These are phyloP conservation scores for Onychostruthus taczanowskii DNA, from an alignment of 2,113 vertebrate genomes.

Conservation along the genomic window DNA sequence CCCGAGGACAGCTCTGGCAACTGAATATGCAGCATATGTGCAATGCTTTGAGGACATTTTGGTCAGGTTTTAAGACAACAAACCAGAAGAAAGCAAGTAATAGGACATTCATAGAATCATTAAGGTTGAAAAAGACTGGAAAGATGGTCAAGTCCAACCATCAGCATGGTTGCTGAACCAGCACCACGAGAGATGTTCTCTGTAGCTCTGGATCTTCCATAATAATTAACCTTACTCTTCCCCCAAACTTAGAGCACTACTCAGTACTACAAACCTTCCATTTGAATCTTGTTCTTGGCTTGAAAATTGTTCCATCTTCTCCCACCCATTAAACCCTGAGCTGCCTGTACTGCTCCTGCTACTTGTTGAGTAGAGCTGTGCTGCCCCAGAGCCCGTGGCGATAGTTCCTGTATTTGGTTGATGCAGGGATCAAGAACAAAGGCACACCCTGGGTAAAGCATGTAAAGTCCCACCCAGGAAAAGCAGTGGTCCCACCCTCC, in stretches of 20 bases:
- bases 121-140: background rate
- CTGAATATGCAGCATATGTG: background rate
- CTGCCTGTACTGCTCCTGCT: background rate
- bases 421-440: background rate
- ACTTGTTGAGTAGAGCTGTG: background rate
- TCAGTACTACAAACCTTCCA: background rate
- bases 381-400: background rate
- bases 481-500: background rate
- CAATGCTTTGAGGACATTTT: background rate
- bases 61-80: background rate
- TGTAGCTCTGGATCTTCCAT: background rate
- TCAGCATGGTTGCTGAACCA: background rate
- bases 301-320: background rate
- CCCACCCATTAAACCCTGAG: background rate
- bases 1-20: background rate
- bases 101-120: background rate
- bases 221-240: background rate
- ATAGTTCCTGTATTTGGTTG: fast-evolving
- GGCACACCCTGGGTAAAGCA: background rate
- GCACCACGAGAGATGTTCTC: background rate
- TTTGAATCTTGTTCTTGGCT: background rate
- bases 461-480: background rate
- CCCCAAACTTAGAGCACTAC: background rate
- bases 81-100: background rate
- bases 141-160: background rate